Conservation (phyloP, 2,797 vertebrate species). For the Ceryle rudis region DNA sequence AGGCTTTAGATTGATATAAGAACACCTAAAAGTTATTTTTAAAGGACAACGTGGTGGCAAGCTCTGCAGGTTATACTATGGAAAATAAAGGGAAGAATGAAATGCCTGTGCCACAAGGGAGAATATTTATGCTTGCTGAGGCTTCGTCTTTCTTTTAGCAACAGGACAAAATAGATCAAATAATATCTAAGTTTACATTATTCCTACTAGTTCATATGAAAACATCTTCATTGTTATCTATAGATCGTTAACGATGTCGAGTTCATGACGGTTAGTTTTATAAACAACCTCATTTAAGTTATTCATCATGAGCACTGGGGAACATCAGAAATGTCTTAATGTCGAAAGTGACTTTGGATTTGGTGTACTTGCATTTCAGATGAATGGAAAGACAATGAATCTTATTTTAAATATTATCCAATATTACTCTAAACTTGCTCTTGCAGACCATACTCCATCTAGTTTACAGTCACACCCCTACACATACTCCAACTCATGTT, state of each 20-base stretch:
- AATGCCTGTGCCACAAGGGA: neutral
- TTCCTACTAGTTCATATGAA: neutral
- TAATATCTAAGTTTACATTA: neutral
- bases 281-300: neutral
- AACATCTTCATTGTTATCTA: neutral
- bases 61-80: neutral
- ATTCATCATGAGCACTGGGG: neutral
- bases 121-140: neutral
- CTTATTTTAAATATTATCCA: neutral
- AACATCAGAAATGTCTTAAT: slow-evolving; percentile 9
- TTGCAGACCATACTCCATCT: neutral
- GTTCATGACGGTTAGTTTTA: neutral
- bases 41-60: slow-evolving; percentile 35
- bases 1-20: slow-evolving; percentile 31
- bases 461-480: neutral
- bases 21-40: slow-evolving; percentile 59
- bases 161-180: neutral
- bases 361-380: neutral
- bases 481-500: neutral
- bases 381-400: neutral
- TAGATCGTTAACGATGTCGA: neutral
- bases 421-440: neutral
- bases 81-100: slow-evolving; percentile 24
- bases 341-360: slow-evolving; percentile 40
- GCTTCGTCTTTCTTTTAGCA: neutral